Base-by-base conservation (phyloP, 2,888 invertebrate genomes). In the Netelia inedita region DNA sequence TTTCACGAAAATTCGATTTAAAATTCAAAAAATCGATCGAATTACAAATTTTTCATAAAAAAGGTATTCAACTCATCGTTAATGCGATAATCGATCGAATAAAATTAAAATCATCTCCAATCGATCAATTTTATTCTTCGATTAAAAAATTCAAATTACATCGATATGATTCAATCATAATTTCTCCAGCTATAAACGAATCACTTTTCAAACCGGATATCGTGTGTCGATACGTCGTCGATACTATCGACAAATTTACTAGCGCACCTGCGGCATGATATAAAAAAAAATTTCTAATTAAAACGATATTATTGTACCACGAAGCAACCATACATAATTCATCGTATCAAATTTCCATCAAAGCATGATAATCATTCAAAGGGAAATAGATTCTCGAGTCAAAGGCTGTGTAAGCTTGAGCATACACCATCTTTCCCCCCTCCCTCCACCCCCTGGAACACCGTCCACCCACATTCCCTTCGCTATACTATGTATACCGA, bases 361-460 rank as follows among this genome's bases (percentile, higher is more conserved):
- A 16, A 75, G 63, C 28, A 63, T 71, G 69, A 71, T 63, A 28
- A 35, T 35, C 35, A 81, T 19, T 57, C 61, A 43, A 43, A 63
- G 63, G 28, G 53, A 69, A 35, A 35, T 55, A 50, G 59, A 23
- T 53, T 23, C 46, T 73, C 16, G 57, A 73, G 66, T 74, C 74
- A 55, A 23, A 74, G 68, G 69, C 59, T 16, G 61, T 68, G 11
- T 46, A 65, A 65, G 21, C 73, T 61, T 35, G 35, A 35, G 35
- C 21, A 19, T 65, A 75, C 61, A 53, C 46, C 46, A n/a, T n/a
- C 46, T 11, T 8, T 14, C 14, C 11, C 2, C 46, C 3, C 46
- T 14, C 14, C 46, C 46, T 2, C 14, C 46, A n/a, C 61, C 41
- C 21, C 80, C 46, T 35, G 53, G n/a, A n/a, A n/a, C 41, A n/a